Percentiles rank a stretch among this genome's conserved stretches.
Conservation (phyloP, 2,113 vertebrate genomes). For the Sisor rabdophorus region DNA sequence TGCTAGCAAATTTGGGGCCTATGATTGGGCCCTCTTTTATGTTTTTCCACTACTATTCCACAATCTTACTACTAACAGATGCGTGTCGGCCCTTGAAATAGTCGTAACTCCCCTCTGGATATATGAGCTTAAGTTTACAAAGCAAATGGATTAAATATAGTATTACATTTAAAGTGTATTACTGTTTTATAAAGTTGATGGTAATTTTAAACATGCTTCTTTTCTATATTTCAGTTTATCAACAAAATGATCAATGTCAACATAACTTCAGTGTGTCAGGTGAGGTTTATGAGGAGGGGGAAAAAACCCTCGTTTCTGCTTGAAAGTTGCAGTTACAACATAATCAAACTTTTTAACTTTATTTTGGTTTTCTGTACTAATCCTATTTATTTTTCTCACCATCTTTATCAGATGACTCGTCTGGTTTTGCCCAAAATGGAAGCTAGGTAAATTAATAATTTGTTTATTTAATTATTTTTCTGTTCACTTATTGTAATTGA, state of each 20-base stretch:
- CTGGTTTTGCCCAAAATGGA: conserved; percentile 92
- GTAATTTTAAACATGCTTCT: background rate
- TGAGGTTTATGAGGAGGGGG: conserved; percentile 55
- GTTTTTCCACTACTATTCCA: too few relatives aligned
- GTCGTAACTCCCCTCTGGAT: too few relatives aligned
- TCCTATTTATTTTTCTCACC: background rate
- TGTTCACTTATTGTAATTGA: conserved; percentile 69
- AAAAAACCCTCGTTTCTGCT: background rate
- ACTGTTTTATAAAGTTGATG: background rate
- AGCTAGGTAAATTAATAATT: conserved; percentile 95
- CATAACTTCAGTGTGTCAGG: conserved; percentile 83
- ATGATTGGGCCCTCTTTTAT: too few relatives aligned
- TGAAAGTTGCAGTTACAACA: background rate
- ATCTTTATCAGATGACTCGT: conserved; percentile 80
- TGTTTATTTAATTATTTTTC: conserved; percentile 43
- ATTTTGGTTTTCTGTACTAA: conserved; percentile 65
- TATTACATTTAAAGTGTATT: background rate
- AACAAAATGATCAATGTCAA: conserved; percentile 84
- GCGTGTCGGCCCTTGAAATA: too few relatives aligned
- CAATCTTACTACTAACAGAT: too few relatives aligned
- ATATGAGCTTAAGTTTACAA: background rate
- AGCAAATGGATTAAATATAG: background rate
- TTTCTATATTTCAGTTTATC: conserved; percentile 74
- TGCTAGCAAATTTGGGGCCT: too few relatives aligned
- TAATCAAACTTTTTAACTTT: conserved; percentile 58